Percentiles rank a stretch among this genome's conserved stretches.
Conservation (phyloP, 1,140 invertebrate genomes). For the Samia ricini region DNA sequence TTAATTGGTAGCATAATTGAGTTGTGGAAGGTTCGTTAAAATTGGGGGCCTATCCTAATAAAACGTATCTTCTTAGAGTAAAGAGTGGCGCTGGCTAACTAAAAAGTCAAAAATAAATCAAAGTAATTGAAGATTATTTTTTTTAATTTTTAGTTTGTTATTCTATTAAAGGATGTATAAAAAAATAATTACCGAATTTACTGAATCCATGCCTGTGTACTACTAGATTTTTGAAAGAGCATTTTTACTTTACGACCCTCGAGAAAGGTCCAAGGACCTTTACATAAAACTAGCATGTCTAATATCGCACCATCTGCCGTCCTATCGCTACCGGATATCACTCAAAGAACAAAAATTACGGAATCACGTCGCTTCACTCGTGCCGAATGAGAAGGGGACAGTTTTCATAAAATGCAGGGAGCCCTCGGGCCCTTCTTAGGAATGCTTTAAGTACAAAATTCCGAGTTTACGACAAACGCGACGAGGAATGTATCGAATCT, state of each 20-base stretch:
- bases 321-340: conserved; percentile 56
- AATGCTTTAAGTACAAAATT: conserved; percentile 53
- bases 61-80: too few species aligned
- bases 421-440: conserved; percentile 20
- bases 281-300: conserved; percentile 60
- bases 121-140: too few species aligned
- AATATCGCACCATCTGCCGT: conserved; percentile 66
- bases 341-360: conserved; percentile 60
- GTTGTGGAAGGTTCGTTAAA: too few species aligned
- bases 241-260: conserved; percentile 45
- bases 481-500: conserved; percentile 36
- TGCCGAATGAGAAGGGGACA: conserved; percentile 43
- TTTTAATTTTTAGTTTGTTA: not conserved
- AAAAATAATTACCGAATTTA: not conserved
- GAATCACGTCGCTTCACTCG: conserved; percentile 37
- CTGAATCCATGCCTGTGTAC: not conserved
- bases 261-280: conserved; percentile 29
- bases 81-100: too few species aligned
- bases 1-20: too few species aligned
- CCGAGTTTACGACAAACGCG: conserved; percentile 46
- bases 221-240: conserved; percentile 31
- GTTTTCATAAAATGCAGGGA: conserved; percentile 52
- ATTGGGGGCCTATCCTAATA: too few species aligned
- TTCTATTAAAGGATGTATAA: not conserved
- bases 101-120: too few species aligned